Evolutionary conservation across 1,140 invertebrate genomes (phyloP).

Genomic region (Pentalonia nigronervosa): DNA sequence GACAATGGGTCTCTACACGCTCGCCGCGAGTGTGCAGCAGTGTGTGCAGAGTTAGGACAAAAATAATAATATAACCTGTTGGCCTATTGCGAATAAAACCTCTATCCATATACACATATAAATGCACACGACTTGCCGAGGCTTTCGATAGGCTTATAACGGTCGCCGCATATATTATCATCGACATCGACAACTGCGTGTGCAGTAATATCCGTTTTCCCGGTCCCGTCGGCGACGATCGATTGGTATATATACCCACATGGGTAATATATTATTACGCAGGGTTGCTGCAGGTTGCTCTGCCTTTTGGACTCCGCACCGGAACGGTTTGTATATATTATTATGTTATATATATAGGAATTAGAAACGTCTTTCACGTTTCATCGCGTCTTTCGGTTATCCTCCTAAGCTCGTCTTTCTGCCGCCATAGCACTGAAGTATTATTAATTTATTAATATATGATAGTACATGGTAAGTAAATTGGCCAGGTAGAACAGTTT

Average conservation of each 20-base stretch:
- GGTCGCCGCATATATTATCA: not conserved
- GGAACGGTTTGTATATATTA: too few species aligned
- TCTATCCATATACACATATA: not conserved
- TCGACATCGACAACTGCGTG: not conserved
- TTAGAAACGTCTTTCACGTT: not conserved
- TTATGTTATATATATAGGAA: not conserved
- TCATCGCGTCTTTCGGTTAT: not conserved
- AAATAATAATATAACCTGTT: slow-evolving; percentile 18
- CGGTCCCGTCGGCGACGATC: not conserved
- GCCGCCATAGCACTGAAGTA: too few species aligned
- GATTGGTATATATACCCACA: not conserved
- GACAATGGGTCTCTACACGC: not conserved
- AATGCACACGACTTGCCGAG: not conserved
- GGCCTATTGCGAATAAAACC: slow-evolving; percentile 24
- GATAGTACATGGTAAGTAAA: too few species aligned
- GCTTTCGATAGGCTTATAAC: not conserved
- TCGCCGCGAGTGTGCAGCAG: not conserved
- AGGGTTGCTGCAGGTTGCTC: not conserved
- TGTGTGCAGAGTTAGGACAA: not conserved
- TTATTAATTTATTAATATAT: too few species aligned
- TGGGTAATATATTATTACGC: not conserved
- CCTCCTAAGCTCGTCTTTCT: not conserved
- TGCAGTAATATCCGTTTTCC: not conserved
- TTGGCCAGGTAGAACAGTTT: too few species aligned
- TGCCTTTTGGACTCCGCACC: not conserved